These are phyloP conservation scores for Lepas anatifera DNA, from an alignment of 2,888 invertebrate species.

Conservation along the genomic window DNA sequence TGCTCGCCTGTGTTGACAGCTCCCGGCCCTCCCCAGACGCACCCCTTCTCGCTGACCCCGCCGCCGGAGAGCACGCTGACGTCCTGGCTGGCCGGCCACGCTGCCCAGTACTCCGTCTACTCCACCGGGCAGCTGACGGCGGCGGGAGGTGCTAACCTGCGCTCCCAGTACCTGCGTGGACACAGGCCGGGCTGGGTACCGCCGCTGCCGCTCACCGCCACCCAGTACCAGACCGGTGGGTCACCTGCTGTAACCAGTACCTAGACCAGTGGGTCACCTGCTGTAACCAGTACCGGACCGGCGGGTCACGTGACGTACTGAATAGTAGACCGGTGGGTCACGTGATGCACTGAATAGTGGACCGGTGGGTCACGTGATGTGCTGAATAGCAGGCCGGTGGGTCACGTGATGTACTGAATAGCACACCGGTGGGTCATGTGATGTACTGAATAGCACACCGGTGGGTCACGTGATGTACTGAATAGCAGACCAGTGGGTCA, in stretches of 20 bases:
- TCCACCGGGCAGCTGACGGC: conserved; percentile 38
- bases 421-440: too few species aligned
- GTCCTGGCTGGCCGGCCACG: not conserved
- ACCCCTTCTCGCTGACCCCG: not conserved
- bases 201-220: conserved; percentile 56
- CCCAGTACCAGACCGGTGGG: conserved; percentile 32
- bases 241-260: too few species aligned
- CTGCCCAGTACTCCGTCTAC: conserved; percentile 52
- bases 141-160: conserved; percentile 47
- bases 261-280: too few species aligned
- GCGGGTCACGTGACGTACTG: not conserved
- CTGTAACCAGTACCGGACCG: not conserved
- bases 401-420: too few species aligned
- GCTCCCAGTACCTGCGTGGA: conserved; percentile 46
- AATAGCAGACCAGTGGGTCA: too few species aligned
- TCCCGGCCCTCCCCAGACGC: not conserved
- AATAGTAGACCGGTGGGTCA: not conserved
- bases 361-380: too few species aligned
- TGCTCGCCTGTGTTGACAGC: too few species aligned
- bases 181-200: conserved; percentile 28
- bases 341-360: too few species aligned
- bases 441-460: too few species aligned
- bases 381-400: too few species aligned
- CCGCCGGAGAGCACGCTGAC: not conserved
- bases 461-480: too few species aligned